These are phyloP conservation scores for Lithobates pipiens DNA, from an alignment of 2,797 vertebrate species.

Conservation along the genomic window DNA sequence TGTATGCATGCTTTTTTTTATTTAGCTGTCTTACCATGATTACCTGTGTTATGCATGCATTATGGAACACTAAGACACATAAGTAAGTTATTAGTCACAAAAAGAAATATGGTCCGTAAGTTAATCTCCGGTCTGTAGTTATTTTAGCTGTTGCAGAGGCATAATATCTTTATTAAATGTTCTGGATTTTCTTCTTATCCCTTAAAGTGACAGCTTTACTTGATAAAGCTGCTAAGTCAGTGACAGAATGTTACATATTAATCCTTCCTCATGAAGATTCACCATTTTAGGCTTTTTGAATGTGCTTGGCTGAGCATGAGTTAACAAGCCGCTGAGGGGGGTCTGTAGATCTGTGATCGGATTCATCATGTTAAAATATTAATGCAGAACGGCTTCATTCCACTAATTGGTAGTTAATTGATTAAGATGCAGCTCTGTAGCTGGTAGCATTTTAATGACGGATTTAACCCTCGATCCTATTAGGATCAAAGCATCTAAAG, in stretches of 20 bases:
- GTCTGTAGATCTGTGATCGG: conserved; percentile 78
- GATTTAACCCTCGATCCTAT: conserved; percentile 86
- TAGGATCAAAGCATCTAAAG: conserved; percentile 86
- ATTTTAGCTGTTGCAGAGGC: not conserved
- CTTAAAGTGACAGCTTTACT: conserved; percentile 52
- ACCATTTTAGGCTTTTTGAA: conserved; percentile 7
- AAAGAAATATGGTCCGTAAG: not conserved
- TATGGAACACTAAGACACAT: no score
- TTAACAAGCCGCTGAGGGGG: conserved; percentile 36
- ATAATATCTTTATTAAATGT: conserved; percentile 27
- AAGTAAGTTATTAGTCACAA: no score
- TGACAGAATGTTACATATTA: conserved; percentile 62
- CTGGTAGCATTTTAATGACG: conserved; percentile 94
- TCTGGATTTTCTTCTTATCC: conserved; percentile 20
- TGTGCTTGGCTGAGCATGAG: conserved; percentile 17
- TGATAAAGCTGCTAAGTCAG: conserved; percentile 54
- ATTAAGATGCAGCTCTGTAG: conserved; percentile 84
- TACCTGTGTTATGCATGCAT: no score
- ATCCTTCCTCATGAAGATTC: conserved; percentile 7
- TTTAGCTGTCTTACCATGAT: no score
- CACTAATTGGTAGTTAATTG: conserved; percentile 87
- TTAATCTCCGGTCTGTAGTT: not conserved
- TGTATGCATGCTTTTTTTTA: no score
- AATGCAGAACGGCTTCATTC: conserved; percentile 84
- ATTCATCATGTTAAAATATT: conserved; percentile 81